Percentiles rank a stretch among this genome's conserved stretches.
These are phyloP conservation scores for Pipistrellus pipistrellus DNA, from an alignment of 2,797 vertebrate genomes.

Conservation along the genomic window DNA sequence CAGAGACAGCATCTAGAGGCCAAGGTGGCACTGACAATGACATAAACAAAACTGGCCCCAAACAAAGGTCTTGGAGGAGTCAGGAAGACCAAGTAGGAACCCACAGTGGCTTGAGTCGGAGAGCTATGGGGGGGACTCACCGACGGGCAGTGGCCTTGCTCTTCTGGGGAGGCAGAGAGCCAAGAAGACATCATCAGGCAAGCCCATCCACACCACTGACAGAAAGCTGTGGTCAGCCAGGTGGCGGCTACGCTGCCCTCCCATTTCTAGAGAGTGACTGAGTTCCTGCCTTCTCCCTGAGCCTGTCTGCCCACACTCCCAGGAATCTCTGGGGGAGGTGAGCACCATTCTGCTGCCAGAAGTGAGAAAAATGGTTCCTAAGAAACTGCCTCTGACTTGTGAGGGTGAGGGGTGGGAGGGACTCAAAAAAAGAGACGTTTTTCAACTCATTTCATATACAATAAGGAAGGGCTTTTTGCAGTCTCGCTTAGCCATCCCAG, in stretches of 20 bases:
- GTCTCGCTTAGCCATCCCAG: background rate
- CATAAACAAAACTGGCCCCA: background rate
- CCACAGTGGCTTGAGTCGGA: background rate
- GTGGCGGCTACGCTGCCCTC: background rate
- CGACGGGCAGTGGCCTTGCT: rapidly evolving
- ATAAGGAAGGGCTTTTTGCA: background rate
- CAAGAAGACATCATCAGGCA: background rate
- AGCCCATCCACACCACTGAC: too few relatives aligned
- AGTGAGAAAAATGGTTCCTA: background rate
- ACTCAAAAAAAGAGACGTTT: background rate
- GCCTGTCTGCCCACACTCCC: background rate
- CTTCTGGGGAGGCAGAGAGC: background rate
- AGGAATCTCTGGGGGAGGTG: background rate
- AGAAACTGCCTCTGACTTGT: background rate
- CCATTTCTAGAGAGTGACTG: background rate
- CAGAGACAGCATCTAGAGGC: background rate
- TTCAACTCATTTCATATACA: background rate
- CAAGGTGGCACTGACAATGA: background rate
- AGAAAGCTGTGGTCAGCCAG: rapidly evolving
- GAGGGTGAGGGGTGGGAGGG: background rate
- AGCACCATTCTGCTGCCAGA: background rate
- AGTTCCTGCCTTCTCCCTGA: background rate
- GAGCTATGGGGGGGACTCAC: background rate
- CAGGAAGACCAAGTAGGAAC: background rate
- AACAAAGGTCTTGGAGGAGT: background rate